Evolutionary conservation across 2,888 invertebrate genomes (phyloP), one percentile per base, ranked within the genome.

Genomic region (Adelphocoris suturalis): DNA sequence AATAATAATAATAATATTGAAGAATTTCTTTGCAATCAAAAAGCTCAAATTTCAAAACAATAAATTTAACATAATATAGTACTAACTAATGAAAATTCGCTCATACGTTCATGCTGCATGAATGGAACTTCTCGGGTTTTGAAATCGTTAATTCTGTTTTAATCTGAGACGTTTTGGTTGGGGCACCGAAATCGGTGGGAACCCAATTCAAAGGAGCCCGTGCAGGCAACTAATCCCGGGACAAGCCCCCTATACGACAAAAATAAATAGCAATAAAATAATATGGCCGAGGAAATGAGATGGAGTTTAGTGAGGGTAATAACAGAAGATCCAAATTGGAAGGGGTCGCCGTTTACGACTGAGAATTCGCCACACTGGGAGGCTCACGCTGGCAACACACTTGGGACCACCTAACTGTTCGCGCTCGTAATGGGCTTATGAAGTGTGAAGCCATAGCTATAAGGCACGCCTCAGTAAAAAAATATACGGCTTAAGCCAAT

Each of bases 311-410:
- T 85, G 85, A 82, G 85, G 85, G 85, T 85, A 85, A 85, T 85
- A 85, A 85, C 85, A 85, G 85, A 85, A 85, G 85, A 85, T 85
- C 85, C 85, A 85, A 85, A 85, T 85, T 85, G 85, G 85, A 85
- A 85, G 48, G 85, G 85, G 85, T 61, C 85, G 47, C 85, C 85
- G 61, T 85, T 85, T 85, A 85, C 85, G 85, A 85, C 85, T 85
- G 61, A 37, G 37, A 85, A 85, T 85, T 85, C 85, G 85, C 85
- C 85, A 85, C 85, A 85, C 19, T 85, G 61, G 85, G 85, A 85
- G 85, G 85, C 85, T 61, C 85, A 61, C 37, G 85, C 55, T 82
- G 85, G 37, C 57, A 23, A 61, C 46, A 85, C 61, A 61, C 37
- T 85, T 48, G 82, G 85, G 85, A 85, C 85, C 85, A 85, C 85